Evolutionary conservation across 2,113 vertebrate species (phyloP).

Genomic region (Arothron firmamentum): DNA sequence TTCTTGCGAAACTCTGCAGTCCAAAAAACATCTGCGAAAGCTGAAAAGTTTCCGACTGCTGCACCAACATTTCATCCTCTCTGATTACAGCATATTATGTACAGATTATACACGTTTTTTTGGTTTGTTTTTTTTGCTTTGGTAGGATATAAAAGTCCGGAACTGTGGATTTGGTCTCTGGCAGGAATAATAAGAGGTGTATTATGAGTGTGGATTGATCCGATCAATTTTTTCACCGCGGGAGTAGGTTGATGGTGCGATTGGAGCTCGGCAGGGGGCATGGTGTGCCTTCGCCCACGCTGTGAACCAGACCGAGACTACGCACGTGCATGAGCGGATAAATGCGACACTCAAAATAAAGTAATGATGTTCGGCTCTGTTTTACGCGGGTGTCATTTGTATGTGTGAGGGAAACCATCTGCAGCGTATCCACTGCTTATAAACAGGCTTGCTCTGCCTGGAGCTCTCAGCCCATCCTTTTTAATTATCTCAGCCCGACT

Average conservation of each 20-base stretch:
- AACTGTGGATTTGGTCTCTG: constrained; percentile 38
- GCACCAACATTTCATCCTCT: constrained; percentile 37
- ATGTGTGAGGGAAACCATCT: constrained; percentile 29
- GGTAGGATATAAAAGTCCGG: constrained; percentile 34
- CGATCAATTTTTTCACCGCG: constrained; percentile 54
- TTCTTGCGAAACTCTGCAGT: constrained; percentile 16
- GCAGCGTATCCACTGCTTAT: constrained; percentile 7
- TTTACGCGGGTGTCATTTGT: constrained; percentile 13
- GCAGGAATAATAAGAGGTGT: constrained; percentile 46
- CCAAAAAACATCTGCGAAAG: constrained; percentile 24
- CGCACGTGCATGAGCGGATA: neutral
- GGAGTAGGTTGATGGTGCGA: constrained; percentile 46
- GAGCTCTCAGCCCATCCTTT: constrained; percentile 19
- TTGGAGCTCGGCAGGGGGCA: constrained; percentile 35
- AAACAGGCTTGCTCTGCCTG: constrained; percentile 9
- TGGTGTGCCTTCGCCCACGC: constrained; percentile 34
- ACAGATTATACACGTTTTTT: neutral
- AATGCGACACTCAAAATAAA: constrained; percentile 7
- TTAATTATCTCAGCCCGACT: constrained; percentile 36
- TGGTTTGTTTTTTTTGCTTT: constrained; percentile 27
- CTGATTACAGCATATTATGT: constrained; percentile 31
- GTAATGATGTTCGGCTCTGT: neutral
- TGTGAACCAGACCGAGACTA: constrained; percentile 5
- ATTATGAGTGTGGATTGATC: constrained; percentile 61
- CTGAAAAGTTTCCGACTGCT: constrained; percentile 18